A percentile compares a stretch with the other conserved stretches of the same genome.
These are phyloP conservation scores for Lonchura striata DNA, from an alignment of 2,113 vertebrate species.

Conservation along the genomic window DNA sequence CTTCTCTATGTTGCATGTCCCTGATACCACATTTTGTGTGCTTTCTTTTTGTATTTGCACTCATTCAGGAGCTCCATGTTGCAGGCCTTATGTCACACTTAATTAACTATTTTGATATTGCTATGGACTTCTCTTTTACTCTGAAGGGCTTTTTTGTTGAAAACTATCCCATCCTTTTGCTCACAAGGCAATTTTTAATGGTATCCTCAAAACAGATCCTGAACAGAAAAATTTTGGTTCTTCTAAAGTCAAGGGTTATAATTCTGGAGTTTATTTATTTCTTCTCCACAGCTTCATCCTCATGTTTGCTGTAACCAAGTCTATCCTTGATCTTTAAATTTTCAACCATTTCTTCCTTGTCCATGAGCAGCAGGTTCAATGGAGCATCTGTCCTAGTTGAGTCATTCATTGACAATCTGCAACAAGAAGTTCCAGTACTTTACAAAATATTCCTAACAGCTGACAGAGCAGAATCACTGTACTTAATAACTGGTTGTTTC, in stretches of 20 bases:
- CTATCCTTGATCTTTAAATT: background rate
- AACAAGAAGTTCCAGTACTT: background rate
- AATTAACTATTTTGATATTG: background rate
- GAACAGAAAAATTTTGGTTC: accelerated
- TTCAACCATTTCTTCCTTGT: background rate
- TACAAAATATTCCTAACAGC: background rate
- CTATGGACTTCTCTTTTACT: background rate
- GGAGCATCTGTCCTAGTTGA: background rate
- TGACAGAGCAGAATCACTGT: background rate
- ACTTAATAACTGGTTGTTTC: background rate
- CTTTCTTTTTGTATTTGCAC: background rate
- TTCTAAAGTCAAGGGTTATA: background rate
- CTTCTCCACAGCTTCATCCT: background rate
- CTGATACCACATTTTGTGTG: background rate
- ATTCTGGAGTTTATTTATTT: background rate
- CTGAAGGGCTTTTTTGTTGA: background rate
- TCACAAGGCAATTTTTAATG: background rate
- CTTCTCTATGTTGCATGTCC: background rate
- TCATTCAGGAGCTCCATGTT: background rate
- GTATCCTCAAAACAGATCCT: background rate
- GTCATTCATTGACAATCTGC: background rate
- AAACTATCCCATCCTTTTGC: background rate
- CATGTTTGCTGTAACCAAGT: background rate
- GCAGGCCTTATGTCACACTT: background rate
- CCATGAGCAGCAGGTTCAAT: background rate